A percentile compares a stretch with the other conserved stretches of the same genome.
Conservation (phyloP, 1,140 invertebrate species). For the Philaenus spumarius region DNA sequence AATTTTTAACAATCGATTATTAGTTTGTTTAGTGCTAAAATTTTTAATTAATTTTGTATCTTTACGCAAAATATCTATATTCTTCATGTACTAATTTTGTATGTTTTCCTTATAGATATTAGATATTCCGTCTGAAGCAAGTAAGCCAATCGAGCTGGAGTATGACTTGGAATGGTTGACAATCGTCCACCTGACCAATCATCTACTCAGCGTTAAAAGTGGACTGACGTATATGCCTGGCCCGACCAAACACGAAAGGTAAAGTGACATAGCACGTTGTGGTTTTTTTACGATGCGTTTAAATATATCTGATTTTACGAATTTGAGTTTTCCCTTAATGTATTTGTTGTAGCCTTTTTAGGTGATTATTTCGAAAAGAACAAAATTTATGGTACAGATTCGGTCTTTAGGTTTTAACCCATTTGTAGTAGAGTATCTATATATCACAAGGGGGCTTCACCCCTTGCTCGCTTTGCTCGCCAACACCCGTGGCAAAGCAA, state of each 20-base stretch:
- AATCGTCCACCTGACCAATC: constrained; percentile 81
- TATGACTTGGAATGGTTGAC: constrained; percentile 95
- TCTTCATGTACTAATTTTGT: background rate
- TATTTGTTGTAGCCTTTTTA: no score
- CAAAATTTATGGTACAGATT: background rate
- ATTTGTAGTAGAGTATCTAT: no score
- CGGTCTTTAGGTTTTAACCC: no score
- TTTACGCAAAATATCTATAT: no score
- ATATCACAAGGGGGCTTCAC: no score
- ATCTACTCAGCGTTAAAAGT: constrained; percentile 69
- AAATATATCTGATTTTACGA: background rate
- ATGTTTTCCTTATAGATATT: constrained; percentile 62
- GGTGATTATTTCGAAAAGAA: background rate
- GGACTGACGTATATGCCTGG: constrained; percentile 72
- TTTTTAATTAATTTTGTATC: no score
- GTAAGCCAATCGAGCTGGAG: constrained; percentile 52
- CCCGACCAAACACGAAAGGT: constrained; percentile 57
- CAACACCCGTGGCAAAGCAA: no score
- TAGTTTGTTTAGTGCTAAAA: no score
- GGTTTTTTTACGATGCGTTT: constrained; percentile 12
- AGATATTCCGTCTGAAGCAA: constrained; percentile 45
- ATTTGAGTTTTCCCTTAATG: background rate
- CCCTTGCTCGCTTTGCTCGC: no score
- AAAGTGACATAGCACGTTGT: constrained; percentile 17
- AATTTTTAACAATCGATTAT: no score